Evolutionary conservation across 2,888 invertebrate species (phyloP), one percentile per base, ranked within the genome.

Genomic region (Protodeltote pygarga): DNA sequence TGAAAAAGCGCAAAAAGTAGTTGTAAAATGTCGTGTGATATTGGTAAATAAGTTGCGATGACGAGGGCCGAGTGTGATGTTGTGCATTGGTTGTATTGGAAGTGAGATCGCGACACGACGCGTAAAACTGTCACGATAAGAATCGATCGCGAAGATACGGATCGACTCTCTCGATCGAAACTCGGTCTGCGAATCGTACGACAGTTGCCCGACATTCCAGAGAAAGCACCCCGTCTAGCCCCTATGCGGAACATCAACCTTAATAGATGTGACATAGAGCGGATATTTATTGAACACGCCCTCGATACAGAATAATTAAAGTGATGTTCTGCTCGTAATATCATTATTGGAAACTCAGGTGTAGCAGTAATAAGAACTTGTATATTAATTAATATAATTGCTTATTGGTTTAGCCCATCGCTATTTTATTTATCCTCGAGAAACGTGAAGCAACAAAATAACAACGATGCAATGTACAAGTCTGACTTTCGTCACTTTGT

Each of bases 71-170:
- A 42, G 41, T 45, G 52, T 52, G 63, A 64, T 71, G 60, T 61
- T 64, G 60, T 66, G 63, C 61, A 62, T 64, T 58, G 70, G 58
- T 65, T 71, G 76, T 75, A 77, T 74, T 74, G 69, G 75, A 72
- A 79, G 79, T 73, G 75, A 79, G 81, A 79, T 78, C 71, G 78
- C 76, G 79, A 83, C 77, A 69, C 77, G 77, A 81, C 83, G 87
- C 87, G 87, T 89, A 86, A 88, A 89, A 85, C 85, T 89, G 88
- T 85, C 89, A 69, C 71, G 89, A 89, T 90, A 86, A 82, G 80
- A 78, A 88, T 89, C 89, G 75, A 82, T 83, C 73, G 79, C 76
- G 42, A 63, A 80, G 89, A 89, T 88, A 84, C 75, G 66, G 73
- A 87, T 89, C 86, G 76, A 71, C 68, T 76, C 79, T 53, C 50